Evolutionary conservation across 1,140 invertebrate genomes (phyloP).

Genomic region (Polyergus mexicanus): DNA sequence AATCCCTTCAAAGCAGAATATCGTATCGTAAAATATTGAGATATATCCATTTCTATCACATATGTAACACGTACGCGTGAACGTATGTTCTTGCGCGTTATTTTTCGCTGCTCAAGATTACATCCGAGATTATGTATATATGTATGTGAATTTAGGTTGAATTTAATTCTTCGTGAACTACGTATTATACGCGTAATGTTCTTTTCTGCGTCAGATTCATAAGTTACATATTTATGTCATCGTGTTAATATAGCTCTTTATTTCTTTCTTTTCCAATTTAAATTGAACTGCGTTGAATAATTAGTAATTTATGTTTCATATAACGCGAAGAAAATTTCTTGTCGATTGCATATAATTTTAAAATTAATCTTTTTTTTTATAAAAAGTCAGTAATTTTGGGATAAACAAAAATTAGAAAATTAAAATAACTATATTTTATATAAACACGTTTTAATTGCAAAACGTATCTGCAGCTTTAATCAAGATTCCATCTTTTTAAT

Average conservation of each 20-base stretch:
- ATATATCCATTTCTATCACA: not conserved
- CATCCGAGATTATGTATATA: not conserved
- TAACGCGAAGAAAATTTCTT: conserved; percentile 1
- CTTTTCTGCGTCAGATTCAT: not conserved
- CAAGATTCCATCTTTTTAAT: not conserved
- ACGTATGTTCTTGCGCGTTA: conserved; percentile 22
- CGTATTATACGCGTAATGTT: not conserved
- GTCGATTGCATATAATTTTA: not conserved
- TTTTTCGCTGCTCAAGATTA: not conserved
- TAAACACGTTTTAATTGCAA: not conserved
- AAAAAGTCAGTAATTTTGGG: not conserved
- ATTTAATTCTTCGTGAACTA: not conserved
- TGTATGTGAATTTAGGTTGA: not conserved
- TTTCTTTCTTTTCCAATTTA: not conserved
- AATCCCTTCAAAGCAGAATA: conserved; percentile 52
- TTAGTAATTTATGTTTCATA: not conserved
- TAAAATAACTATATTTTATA: not conserved
- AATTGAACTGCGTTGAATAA: not conserved
- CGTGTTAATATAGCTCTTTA: not conserved
- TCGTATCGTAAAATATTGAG: conserved; percentile 49
- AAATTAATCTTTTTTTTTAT: too few species aligned
- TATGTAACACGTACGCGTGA: not conserved
- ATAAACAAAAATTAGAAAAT: not conserved
- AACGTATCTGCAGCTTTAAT: not conserved
- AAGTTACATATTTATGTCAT: too few species aligned